A percentile compares a stretch with the other conserved stretches of the same genome.
These are phyloP conservation scores for Channa argus DNA, from an alignment of 2,113 vertebrate genomes.

Conservation along the genomic window DNA sequence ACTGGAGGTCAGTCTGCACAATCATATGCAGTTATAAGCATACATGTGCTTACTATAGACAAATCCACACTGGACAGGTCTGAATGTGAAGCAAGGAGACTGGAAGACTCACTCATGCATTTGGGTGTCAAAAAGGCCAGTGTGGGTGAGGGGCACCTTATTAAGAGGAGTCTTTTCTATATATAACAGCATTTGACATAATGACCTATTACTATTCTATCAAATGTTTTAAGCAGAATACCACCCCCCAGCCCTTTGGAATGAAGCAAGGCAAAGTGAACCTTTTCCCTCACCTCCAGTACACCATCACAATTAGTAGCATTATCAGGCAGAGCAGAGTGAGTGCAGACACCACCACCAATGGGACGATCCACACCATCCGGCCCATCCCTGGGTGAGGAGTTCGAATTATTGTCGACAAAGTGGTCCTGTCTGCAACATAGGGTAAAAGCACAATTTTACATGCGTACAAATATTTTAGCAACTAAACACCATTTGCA, in stretches of 20 bases:
- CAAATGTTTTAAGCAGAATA: neutral
- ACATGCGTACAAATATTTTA: too few relatives aligned
- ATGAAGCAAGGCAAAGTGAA: neutral
- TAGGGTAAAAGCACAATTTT: neutral
- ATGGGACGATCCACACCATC: slow-evolving; percentile 97
- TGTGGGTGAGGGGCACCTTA: slow-evolving; percentile 11
- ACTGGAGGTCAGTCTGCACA: too few relatives aligned
- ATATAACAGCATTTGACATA: slow-evolving; percentile 8
- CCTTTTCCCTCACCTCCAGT: slow-evolving; percentile 92
- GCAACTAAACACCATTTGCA: too few relatives aligned
- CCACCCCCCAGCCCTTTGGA: neutral
- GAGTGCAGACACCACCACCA: slow-evolving; percentile 96
- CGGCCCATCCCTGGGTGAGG: slow-evolving; percentile 83
- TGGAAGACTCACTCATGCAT: slow-evolving; percentile 33
- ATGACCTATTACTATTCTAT: slow-evolving; percentile 1
- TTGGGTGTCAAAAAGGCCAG: neutral
- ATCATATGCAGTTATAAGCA: neutral
- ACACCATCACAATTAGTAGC: slow-evolving; percentile 94
- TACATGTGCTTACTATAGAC: neutral
- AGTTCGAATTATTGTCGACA: slow-evolving; percentile 88
- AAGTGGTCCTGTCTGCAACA: slow-evolving; percentile 80
- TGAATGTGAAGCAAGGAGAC: slow-evolving; percentile 15
- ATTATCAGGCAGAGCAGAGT: slow-evolving; percentile 97
- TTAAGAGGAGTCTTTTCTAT: slow-evolving; percentile 11
- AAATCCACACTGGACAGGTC: neutral